Conservation (phyloP, 2,888 invertebrate species). For the Anoplius nigerrimus region DNA sequence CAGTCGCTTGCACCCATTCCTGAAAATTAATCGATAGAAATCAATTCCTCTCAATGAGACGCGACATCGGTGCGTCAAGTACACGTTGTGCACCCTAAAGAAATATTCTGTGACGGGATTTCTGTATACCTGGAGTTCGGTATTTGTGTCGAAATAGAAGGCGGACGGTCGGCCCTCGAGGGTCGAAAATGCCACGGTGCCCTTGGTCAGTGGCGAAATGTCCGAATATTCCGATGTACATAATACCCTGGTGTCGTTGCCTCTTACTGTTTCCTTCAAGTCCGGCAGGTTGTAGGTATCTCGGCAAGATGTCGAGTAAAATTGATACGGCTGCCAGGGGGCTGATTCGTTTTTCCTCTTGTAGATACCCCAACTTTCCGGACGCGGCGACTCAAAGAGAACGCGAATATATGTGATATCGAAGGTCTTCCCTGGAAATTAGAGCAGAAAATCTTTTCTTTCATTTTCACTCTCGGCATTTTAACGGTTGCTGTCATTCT, state of each 20-base stretch:
- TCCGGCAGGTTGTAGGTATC: slow-evolving; percentile 93
- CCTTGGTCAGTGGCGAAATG: slow-evolving; percentile 95
- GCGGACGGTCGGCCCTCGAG: slow-evolving; percentile 96
- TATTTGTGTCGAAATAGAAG: slow-evolving; percentile 91
- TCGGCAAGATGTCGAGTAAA: slow-evolving; percentile 94
- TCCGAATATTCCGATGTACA: slow-evolving; percentile 99
- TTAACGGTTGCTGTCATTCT: background rate
- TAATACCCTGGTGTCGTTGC: slow-evolving; percentile 92
- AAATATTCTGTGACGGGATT: no score
- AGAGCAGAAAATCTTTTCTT: background rate
- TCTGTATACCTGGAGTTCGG: slow-evolving; percentile 86
- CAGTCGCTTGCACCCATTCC: slow-evolving; percentile 99
- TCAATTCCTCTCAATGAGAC: no score
- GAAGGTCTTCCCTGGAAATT: slow-evolving; percentile 90
- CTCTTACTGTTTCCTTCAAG: slow-evolving; percentile 81
- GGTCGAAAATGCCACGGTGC: slow-evolving; percentile 96
- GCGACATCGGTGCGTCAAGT: no score
- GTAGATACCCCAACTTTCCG: slow-evolving; percentile 97
- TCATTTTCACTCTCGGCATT: background rate
- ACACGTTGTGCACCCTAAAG: no score
- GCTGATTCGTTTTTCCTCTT: slow-evolving; percentile 88
- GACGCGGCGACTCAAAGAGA: slow-evolving; percentile 95
- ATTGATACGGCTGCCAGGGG: slow-evolving; percentile 93
- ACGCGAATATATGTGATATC: slow-evolving; percentile 97
- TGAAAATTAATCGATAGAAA: slow-evolving; percentile 74